Evolutionary conservation across 2,113 vertebrate species (phyloP).

Genomic region (Bombycilla garrulus): DNA sequence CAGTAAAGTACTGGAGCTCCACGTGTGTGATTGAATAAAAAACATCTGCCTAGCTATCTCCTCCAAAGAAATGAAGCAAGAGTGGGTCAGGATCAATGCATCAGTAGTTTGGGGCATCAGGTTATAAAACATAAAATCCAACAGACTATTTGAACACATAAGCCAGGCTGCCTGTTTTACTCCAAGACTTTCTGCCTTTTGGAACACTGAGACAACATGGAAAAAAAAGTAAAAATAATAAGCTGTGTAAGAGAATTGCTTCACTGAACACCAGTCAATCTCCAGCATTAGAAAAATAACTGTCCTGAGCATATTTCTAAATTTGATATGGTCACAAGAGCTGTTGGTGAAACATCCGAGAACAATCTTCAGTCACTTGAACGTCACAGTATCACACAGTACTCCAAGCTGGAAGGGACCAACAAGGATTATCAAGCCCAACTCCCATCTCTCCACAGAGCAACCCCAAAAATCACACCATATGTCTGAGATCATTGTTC

Average conservation of each 20-base stretch:
- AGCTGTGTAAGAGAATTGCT: neutral
- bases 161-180: neutral
- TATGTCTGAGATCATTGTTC: neutral
- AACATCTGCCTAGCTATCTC: neutral
- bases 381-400: neutral
- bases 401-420: fast-evolving
- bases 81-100: neutral
- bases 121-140: neutral
- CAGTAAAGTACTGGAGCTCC: neutral
- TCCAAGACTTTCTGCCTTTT: neutral
- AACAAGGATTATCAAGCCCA: neutral
- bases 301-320: neutral
- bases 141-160: neutral
- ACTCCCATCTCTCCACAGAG: neutral
- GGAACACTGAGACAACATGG: neutral
- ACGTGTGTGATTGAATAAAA: neutral
- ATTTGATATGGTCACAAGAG: neutral
- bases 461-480: neutral
- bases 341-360: neutral
- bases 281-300: neutral
- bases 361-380: neutral
- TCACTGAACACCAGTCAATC: neutral
- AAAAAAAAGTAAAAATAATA: neutral
- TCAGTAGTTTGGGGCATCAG: neutral
- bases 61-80: neutral